Percentiles rank a stretch among this genome's conserved stretches.
phyloP scores from a whole-genome alignment of 37 sponge, comb jelly and placozoan species.

The Corticium candelabrum region DNA sequence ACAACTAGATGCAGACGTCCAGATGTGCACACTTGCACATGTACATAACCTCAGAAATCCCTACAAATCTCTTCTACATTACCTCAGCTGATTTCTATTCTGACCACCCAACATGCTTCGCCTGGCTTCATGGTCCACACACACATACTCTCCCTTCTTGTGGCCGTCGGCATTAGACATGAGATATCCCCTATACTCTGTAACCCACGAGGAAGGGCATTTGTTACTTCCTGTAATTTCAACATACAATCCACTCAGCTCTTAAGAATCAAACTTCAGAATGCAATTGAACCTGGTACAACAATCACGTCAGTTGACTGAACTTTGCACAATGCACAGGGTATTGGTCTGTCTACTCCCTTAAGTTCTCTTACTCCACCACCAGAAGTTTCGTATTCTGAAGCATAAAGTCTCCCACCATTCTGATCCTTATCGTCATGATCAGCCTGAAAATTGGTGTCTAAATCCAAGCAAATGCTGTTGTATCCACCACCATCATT shows the following conservation, averaged over 20 bases:
- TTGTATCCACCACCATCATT: not conserved
- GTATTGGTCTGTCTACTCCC: not conserved
- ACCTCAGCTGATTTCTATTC: not conserved
- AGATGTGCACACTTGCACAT: too few relatives aligned
- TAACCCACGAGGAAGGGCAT: slow-evolving; percentile 14
- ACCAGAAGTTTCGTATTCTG: not conserved
- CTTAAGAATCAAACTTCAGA: too few relatives aligned
- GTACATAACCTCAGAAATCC: too few relatives aligned
- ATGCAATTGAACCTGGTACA: not conserved
- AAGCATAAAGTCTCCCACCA: not conserved
- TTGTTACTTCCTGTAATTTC: not conserved
- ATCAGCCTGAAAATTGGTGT: not conserved
- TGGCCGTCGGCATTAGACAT: not conserved
- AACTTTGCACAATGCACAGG: not conserved
- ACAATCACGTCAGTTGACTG: not conserved
- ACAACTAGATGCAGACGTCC: too few relatives aligned
- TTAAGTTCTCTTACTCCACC: not conserved
- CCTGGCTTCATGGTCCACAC: slow-evolving; percentile 7
- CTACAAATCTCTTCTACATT: not conserved
- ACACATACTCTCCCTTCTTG: slow-evolving; percentile 8
- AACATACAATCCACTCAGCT: too few relatives aligned
- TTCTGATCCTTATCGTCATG: not conserved
- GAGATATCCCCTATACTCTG: slow-evolving; percentile 18
- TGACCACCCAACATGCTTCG: not conserved
- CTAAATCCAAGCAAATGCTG: not conserved